Evolutionary conservation across 2,888 invertebrate species (phyloP).

Genomic region (Sphinx pinastri): DNA sequence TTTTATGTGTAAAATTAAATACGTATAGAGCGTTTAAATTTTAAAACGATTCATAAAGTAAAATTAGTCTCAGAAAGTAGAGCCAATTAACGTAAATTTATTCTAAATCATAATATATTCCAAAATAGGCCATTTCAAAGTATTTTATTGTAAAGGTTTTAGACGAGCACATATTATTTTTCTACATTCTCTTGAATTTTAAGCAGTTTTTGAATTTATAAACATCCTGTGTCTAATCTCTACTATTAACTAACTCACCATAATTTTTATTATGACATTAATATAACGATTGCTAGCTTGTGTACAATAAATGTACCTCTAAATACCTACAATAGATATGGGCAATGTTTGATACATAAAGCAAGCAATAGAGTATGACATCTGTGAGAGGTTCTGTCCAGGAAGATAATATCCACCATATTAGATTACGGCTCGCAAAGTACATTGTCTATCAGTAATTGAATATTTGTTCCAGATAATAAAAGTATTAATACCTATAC

Average conservation of each 20-base stretch:
- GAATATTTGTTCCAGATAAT: constrained; percentile 18
- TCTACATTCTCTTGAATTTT: too few relatives aligned
- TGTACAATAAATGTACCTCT: neutral
- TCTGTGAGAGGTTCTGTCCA: constrained; percentile 1
- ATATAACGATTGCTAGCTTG: neutral
- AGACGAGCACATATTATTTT: too few relatives aligned
- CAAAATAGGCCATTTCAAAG: too few relatives aligned
- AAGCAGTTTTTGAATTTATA: neutral
- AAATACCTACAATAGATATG: neutral
- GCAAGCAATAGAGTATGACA: constrained; percentile 9
- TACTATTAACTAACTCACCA: neutral
- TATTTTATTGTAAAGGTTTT: too few relatives aligned
- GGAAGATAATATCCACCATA: constrained; percentile 25
- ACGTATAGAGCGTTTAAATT: too few relatives aligned
- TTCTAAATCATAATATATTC: too few relatives aligned
- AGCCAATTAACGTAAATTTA: too few relatives aligned
- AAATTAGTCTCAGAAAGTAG: too few relatives aligned
- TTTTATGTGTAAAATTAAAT: too few relatives aligned
- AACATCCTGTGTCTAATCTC: neutral
- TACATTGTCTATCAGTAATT: constrained; percentile 23
- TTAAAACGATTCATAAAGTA: too few relatives aligned
- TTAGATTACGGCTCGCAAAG: constrained; percentile 24
- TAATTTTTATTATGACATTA: neutral
- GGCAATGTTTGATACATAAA: constrained; percentile 1
- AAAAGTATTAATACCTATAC: neutral